phyloP scores from a whole-genome alignment of 2,113 vertebrate genomes.

The Bujurquina vittata region DNA sequence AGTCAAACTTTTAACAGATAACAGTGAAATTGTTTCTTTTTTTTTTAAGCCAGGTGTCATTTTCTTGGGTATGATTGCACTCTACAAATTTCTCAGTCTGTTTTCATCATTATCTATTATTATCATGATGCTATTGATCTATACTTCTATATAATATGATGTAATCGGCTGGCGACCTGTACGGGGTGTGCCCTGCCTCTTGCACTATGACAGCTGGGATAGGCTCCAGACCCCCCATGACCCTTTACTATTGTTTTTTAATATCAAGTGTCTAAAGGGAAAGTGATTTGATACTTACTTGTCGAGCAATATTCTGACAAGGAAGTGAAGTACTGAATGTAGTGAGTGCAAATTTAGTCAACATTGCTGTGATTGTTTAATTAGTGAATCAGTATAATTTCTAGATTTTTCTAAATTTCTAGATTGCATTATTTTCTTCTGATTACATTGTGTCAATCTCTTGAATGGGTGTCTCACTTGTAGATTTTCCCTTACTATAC shows the following conservation, averaged over 20 bases:
- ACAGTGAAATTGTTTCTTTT: not conserved
- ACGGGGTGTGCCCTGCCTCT: too few species aligned
- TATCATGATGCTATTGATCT: not conserved
- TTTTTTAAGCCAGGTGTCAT: not conserved
- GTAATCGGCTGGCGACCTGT: not conserved
- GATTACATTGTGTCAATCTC: not conserved
- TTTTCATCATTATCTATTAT: not conserved
- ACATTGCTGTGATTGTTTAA: not conserved
- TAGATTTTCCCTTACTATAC: not conserved
- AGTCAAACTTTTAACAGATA: not conserved
- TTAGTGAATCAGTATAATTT: not conserved
- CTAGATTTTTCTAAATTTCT: not conserved
- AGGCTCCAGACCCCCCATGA: too few species aligned
- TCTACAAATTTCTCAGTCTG: not conserved
- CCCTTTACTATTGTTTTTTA: not conserved
- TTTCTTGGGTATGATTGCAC: not conserved
- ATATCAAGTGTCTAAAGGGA: not conserved
- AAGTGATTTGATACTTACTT: not conserved
- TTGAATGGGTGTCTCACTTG: not conserved
- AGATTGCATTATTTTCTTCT: not conserved
- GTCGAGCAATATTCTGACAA: not conserved
- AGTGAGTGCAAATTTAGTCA: not conserved
- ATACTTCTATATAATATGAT: not conserved
- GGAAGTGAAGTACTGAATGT: not conserved
- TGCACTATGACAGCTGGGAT: too few species aligned